Evolutionary conservation across 1,140 invertebrate species (phyloP).

Genomic region (Galleria mellonella): DNA sequence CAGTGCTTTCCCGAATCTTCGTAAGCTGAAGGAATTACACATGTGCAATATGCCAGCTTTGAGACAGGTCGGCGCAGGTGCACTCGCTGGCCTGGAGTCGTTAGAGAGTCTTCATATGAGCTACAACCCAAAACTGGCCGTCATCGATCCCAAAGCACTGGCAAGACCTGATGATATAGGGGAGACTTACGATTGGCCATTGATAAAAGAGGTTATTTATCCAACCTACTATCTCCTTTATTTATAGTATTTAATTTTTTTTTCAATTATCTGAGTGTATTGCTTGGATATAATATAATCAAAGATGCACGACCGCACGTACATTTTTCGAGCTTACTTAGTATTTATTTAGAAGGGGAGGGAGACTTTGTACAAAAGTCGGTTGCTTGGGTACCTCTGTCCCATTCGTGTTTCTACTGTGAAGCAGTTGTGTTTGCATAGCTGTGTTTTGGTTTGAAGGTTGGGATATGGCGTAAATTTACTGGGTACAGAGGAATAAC

Average conservation of each 20-base stretch:
- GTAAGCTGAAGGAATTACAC: constrained; percentile 76
- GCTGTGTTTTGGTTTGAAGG: no score
- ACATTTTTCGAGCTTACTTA: no score
- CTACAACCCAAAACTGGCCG: constrained; percentile 75
- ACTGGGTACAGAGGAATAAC: no score
- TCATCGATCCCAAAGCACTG: constrained; percentile 75
- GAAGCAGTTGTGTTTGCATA: no score
- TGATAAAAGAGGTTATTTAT: constrained; percentile 73
- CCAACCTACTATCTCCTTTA: not conserved
- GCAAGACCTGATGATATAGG: constrained; percentile 58
- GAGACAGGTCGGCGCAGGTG: constrained; percentile 67
- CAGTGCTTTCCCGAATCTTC: constrained; percentile 78
- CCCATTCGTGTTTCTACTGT: no score
- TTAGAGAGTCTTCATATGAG: constrained; percentile 74
- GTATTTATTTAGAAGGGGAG: no score
- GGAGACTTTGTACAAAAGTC: no score
- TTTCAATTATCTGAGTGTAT: no score
- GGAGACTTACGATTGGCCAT: constrained; percentile 75
- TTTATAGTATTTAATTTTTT: not conserved
- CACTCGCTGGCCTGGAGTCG: constrained; percentile 69
- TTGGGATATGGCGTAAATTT: no score
- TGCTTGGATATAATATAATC: no score
- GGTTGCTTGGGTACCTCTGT: no score
- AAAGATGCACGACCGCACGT: no score
- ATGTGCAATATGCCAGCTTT: constrained; percentile 79